Evolutionary conservation across 2,113 vertebrate genomes (phyloP).

Genomic region (Notothenia rossii): DNA sequence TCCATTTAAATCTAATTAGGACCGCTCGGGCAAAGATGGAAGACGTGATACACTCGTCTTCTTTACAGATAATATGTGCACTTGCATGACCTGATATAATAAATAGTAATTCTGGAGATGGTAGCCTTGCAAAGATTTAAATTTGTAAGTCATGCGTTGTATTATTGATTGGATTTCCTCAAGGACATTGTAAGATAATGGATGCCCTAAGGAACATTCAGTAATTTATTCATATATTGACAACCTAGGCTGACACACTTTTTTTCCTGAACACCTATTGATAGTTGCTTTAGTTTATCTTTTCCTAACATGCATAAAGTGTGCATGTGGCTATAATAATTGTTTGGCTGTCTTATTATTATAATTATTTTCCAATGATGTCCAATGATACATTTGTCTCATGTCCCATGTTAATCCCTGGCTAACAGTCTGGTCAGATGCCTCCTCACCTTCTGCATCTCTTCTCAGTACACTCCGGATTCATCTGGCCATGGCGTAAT

Average conservation of each 20-base stretch:
- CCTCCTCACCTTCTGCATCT: not conserved
- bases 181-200: conserved; percentile 14
- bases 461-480: conserved; percentile 23
- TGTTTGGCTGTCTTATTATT: not conserved
- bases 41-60: conserved; percentile 41
- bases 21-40: conserved; percentile 57
- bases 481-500: conserved; percentile 8
- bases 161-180: not conserved
- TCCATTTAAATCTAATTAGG: conserved; percentile 53
- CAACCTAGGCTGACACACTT: not conserved
- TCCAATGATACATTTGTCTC: not conserved
- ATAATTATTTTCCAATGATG: not conserved
- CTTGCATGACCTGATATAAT: conserved; percentile 5
- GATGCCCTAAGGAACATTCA: not conserved
- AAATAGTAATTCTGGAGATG: conserved; percentile 1
- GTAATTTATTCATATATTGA: conserved; percentile 4
- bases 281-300: not conserved
- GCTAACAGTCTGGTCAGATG: conserved; percentile 3
- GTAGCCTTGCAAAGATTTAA: not conserved
- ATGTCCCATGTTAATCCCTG: no score
- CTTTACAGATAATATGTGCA: not conserved
- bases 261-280: not conserved
- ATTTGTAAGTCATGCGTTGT: not conserved
- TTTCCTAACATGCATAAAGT: not conserved
- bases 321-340: not conserved